Evolutionary conservation across 2,888 invertebrate genomes (phyloP).

Genomic region (Colletes collaris): DNA sequence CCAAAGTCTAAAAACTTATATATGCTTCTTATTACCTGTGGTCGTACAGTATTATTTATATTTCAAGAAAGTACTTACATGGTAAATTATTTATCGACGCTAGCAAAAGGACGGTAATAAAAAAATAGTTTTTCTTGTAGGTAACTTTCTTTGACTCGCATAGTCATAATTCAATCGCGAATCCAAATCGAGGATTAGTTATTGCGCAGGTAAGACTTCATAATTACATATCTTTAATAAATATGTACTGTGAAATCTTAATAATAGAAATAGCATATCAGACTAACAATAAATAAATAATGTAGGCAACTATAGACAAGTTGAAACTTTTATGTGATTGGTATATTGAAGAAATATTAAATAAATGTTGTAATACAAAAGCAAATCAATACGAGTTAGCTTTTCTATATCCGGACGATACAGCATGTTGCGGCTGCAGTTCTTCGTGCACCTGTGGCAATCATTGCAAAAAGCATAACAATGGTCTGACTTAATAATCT

Average conservation of each 20-base stretch:
- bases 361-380: conserved; percentile 81
- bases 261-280: conserved; percentile 13
- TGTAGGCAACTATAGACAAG: conserved; percentile 71
- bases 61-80: conserved; percentile 82
- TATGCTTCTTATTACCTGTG: conserved; percentile 84
- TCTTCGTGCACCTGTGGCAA: conserved; percentile 52
- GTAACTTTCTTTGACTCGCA: conserved; percentile 84
- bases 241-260: conserved; percentile 8
- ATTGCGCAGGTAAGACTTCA: conserved; percentile 81
- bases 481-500: background rate
- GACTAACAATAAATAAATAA: conserved; percentile 49
- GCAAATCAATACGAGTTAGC: conserved; percentile 84
- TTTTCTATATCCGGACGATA: conserved; percentile 80
- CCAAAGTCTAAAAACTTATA: conserved; percentile 82
- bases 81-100: conserved; percentile 58
- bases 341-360: conserved; percentile 81
- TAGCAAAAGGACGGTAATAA: background rate
- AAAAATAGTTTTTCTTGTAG: conserved; percentile 69
- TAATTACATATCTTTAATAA: conserved; percentile 3
- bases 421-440: conserved; percentile 59
- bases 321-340: conserved; percentile 83
- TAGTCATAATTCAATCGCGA: conserved; percentile 76
- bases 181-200: conserved; percentile 83
- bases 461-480: conserved; percentile 36
- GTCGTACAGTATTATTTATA: conserved; percentile 84